A percentile compares a stretch with the other conserved stretches of the same genome.
Conservation (phyloP, 2,113 vertebrate species). For the Spheniscus mendiculus region DNA sequence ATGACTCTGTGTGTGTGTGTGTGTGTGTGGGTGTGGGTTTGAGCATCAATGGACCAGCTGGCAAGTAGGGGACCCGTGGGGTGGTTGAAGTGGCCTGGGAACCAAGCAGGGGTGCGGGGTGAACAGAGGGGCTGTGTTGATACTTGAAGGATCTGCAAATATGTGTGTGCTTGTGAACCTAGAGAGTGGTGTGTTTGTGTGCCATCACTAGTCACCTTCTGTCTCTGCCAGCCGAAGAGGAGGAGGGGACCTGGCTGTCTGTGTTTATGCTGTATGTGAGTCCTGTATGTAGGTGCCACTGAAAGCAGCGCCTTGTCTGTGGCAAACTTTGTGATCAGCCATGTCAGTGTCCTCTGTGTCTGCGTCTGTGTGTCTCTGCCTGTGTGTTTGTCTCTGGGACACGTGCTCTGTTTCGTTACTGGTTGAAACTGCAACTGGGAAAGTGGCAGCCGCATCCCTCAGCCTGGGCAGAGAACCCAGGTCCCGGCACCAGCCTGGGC, state of each 20-base stretch:
- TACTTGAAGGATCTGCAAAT: fast-evolving
- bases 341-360: neutral
- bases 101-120: neutral
- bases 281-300: neutral
- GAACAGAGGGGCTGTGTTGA: neutral
- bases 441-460: neutral
- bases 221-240: neutral
- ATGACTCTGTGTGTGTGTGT: too few species aligned
- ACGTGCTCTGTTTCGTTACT: fast-evolving
- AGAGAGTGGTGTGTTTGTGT: neutral
- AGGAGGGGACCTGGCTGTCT: neutral
- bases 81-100: fast-evolving
- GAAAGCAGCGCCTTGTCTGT: neutral
- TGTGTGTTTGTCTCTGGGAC: neutral
- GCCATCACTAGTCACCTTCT: neutral
- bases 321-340: neutral
- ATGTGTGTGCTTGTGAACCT: neutral
- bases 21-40: fast-evolving
- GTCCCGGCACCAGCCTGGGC: too few species aligned
- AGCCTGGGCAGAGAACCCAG: neutral
- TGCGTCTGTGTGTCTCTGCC: too few species aligned
- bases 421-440: neutral
- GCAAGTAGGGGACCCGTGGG: fast-evolving
- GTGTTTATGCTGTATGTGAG: neutral
- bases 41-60: neutral